Evolutionary conservation across 1,140 invertebrate genomes (phyloP).

Genomic region (Pogonomyrmex barbatus): DNA sequence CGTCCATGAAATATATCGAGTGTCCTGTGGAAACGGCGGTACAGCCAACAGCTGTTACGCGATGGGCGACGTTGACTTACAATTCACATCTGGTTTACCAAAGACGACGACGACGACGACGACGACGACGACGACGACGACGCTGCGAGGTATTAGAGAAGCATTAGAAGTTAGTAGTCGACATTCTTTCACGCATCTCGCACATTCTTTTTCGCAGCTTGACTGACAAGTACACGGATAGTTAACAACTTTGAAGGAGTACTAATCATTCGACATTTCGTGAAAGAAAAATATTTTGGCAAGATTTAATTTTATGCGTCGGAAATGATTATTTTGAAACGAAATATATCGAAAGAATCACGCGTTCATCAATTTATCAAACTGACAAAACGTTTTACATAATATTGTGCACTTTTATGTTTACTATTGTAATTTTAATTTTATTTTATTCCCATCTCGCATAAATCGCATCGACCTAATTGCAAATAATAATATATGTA

Average conservation of each 20-base stretch:
- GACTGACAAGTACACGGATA: neutral
- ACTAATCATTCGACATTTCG: neutral
- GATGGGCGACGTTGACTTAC: constrained; percentile 78
- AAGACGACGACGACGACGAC: constrained; percentile 63
- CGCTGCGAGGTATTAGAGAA: constrained; percentile 51
- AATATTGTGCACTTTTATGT: neutral
- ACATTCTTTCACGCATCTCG: constrained; percentile 36
- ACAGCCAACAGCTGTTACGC: constrained; percentile 77
- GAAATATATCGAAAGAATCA: neutral
- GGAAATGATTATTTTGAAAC: constrained; percentile 1
- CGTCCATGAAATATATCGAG: constrained; percentile 78
- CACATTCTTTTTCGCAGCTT: constrained; percentile 5
- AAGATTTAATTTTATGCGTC: neutral
- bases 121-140: constrained; percentile 58
- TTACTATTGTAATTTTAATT: neutral
- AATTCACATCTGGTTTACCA: constrained; percentile 77
- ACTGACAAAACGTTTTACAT: neutral
- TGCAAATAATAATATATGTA: neutral
- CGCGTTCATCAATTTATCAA: neutral
- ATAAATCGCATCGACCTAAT: neutral
- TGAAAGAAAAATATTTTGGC: neutral
- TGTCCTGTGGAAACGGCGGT: constrained; percentile 75
- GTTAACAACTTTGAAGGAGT: neutral
- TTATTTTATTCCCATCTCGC: neutral
- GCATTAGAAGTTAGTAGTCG: constrained; percentile 60